phyloP scores from a whole-genome alignment of 2,113 vertebrate genomes.

The Synodontis membranacea region DNA sequence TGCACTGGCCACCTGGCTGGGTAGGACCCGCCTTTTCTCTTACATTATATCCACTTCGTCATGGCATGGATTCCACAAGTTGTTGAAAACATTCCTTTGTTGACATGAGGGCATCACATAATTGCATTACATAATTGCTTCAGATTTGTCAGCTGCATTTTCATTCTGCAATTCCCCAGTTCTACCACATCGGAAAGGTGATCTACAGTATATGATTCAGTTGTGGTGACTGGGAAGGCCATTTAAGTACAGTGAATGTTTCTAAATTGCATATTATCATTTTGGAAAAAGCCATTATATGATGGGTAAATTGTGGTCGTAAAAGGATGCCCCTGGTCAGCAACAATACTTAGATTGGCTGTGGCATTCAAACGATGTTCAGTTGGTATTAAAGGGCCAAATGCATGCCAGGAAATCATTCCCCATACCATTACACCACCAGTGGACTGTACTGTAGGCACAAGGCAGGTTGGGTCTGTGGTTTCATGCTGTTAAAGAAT shows the following conservation, averaged over 20 bases:
- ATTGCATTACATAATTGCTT: slow-evolving; percentile 1
- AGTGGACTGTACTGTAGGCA: background rate
- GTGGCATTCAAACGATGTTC: background rate
- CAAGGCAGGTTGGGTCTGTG: background rate
- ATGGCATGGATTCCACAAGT: background rate
- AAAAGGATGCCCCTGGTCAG: background rate
- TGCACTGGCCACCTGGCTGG: background rate
- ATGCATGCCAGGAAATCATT: background rate
- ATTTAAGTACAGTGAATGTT: background rate
- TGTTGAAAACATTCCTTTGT: background rate
- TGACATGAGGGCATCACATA: slow-evolving; percentile 1
- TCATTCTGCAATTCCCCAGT: background rate
- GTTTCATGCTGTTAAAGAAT: no score
- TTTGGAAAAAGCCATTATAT: background rate
- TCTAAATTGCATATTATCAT: background rate
- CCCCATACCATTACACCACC: background rate
- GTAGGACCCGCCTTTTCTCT: background rate
- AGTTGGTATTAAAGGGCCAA: background rate
- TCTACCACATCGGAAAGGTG: background rate
- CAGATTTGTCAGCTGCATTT: background rate
- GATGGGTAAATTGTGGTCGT: background rate
- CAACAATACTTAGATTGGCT: background rate
- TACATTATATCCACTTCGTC: background rate
- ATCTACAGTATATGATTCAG: background rate
- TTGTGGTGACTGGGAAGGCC: background rate